A percentile compares a stretch with the other conserved stretches of the same genome.
Conservation (phyloP, 2,888 invertebrate genomes). For the Herminia tarsipennalis region DNA sequence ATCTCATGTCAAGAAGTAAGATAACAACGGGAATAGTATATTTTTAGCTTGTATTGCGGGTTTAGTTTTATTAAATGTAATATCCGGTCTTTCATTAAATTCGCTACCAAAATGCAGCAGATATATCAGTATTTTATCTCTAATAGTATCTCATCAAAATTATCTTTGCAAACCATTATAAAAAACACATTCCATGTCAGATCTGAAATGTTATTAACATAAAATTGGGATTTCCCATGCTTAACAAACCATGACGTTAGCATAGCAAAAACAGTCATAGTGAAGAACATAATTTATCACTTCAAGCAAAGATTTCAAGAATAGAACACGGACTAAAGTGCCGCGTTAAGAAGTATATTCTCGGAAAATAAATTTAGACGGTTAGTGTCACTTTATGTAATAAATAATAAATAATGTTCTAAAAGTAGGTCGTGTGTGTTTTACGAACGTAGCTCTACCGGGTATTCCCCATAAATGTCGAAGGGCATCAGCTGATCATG, state of each 20-base stretch:
- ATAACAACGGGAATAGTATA: conserved; percentile 12
- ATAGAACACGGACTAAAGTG: too few species aligned
- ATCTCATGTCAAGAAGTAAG: conserved; percentile 15
- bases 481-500: conserved; percentile 47
- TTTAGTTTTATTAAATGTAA: too few species aligned
- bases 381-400: neutral
- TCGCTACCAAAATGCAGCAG: too few species aligned
- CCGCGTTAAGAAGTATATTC: neutral
- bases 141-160: too few species aligned
- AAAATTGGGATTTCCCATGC: conserved; percentile 9
- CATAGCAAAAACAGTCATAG: conserved; percentile 1
- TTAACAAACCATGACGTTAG: conserved; percentile 19
- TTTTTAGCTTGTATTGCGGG: conserved; percentile 23
- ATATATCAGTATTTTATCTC: too few species aligned
- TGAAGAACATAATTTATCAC: conserved; percentile 2
- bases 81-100: too few species aligned
- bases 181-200: neutral
- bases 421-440: neutral
- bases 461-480: conserved; percentile 18
- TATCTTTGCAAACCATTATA: neutral
- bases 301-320: too few species aligned
- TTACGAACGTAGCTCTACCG: conserved; percentile 8
- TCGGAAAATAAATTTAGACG: neutral
- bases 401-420: conserved; percentile 1
- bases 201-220: neutral